Base-by-base conservation (phyloP, 2,888 invertebrate species). In the Aleiodes leptofemur region DNA sequence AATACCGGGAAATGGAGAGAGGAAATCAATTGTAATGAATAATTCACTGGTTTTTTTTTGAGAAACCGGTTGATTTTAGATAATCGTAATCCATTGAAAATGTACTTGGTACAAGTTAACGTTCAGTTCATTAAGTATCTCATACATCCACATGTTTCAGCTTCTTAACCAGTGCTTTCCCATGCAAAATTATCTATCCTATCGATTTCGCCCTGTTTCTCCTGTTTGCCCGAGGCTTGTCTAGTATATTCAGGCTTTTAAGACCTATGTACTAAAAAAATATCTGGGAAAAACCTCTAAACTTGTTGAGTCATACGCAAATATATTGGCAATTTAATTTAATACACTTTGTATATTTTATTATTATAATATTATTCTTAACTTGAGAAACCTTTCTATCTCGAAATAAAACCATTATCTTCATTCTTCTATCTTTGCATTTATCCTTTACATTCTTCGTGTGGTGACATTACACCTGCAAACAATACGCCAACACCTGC, bases 401-500 rank as follows among this genome's bases (percentile, higher is more conserved):
- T 38, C 11, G 13, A 11, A 68, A 72, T 43, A 72, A 68, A 72
- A 59, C 29, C 29, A n/a, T 51, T 51, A 72, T 72, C 61, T 43
- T 43, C 9, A 43, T 43, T 43, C 11, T 11, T 43, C 43, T 43
- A 43, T 43, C 43, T 43, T 43, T 64, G 16, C 53, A 51, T 74
- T 34, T 43, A 9, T 43, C 8, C 11, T 43, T 43, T 64, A 23
- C 53, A 51, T 74, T 34, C 50, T 9, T 9, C 4, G 3, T 43
- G 43, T 43, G 43, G 43, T 34, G 53, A 34, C 38, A 29, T 69
- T 69, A 76, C 77, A 78, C 79, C 78, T 80, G 76, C 73, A 74
- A 71, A 66, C 66, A 43, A 68, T 14, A 77, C 43, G 43, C 43
- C 69, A 74, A 73, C 79, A 79, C 79, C 76, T 77, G 78, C 71